A percentile compares a stretch with the other conserved stretches of the same genome.
These are phyloP conservation scores for Neotragus pygmaeus DNA, from an alignment of 2,113 vertebrate species.

Conservation along the genomic window DNA sequence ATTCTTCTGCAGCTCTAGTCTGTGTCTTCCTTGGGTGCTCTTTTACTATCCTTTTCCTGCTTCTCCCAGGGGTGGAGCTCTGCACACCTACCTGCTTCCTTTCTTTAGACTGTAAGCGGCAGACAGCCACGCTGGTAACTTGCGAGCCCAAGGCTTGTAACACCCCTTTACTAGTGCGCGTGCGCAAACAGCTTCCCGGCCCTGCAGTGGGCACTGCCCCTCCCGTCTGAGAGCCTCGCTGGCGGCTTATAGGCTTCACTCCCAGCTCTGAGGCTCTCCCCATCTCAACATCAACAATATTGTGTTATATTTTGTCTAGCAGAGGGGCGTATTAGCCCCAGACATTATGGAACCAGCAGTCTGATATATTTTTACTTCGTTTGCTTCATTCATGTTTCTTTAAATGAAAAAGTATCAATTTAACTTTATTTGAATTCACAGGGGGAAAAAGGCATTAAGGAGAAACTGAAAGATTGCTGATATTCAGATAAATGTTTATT, in stretches of 20 bases:
- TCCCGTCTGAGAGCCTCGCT: not conserved
- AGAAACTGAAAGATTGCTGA: not conserved
- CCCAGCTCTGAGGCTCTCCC: not conserved
- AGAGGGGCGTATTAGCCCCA: not conserved
- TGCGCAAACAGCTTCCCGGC: not conserved
- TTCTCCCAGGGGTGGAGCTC: not conserved
- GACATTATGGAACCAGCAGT: not conserved
- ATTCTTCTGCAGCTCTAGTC: too few species aligned
- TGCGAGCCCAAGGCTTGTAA: rapidly evolving
- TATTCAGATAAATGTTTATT: not conserved
- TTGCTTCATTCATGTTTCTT: not conserved
- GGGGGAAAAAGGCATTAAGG: not conserved
- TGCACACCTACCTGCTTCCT: not conserved
- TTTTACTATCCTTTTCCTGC: not conserved
- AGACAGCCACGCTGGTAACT: not conserved
- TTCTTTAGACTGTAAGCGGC: not conserved
- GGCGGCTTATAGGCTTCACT: not conserved
- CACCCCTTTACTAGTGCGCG: not conserved
- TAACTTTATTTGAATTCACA: not conserved
- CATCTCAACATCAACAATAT: not conserved
- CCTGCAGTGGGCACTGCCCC: not conserved
- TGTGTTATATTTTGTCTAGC: not conserved
- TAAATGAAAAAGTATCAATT: not conserved
- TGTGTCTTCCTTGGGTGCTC: rapidly evolving
- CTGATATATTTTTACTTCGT: not conserved